Conservation (phyloP, 2,888 invertebrate species). For the Heliconius aoede region DNA sequence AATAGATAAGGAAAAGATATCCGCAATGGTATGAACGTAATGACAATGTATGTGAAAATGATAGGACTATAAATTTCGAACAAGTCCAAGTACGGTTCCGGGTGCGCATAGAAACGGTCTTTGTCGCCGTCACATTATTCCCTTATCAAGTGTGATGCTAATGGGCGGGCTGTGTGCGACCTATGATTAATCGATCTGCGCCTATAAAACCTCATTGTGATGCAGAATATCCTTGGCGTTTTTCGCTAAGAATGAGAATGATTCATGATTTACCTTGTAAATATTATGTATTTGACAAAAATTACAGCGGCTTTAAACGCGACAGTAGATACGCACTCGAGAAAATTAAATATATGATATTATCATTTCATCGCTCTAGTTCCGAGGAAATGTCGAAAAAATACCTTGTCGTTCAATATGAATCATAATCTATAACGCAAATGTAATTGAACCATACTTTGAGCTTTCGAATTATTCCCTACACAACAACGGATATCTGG, state of each 20-base stretch:
- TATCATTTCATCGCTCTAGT: no score
- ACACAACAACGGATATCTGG: slow-evolving; percentile 52
- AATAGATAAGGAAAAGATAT: slow-evolving; percentile 31
- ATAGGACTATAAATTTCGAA: slow-evolving; percentile 72
- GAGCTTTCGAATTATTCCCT: slow-evolving; percentile 41
- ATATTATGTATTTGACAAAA: slow-evolving; percentile 7
- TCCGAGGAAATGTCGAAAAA: no score
- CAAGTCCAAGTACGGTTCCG: slow-evolving; percentile 53
- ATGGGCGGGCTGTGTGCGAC: slow-evolving; percentile 80
- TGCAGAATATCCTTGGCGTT: slow-evolving; percentile 80
- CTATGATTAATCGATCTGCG: slow-evolving; percentile 81
- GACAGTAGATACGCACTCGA: no score
- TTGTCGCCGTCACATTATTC: slow-evolving; percentile 79
- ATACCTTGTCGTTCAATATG: not conserved
- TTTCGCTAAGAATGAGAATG: slow-evolving; percentile 58
- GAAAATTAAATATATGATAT: no score
- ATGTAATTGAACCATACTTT: slow-evolving; percentile 43
- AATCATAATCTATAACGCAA: slow-evolving; percentile 5
- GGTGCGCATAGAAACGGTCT: slow-evolving; percentile 64
- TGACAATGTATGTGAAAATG: slow-evolving; percentile 71
- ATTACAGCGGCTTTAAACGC: no score
- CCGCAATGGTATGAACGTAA: slow-evolving; percentile 50
- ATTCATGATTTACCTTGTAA: slow-evolving; percentile 47
- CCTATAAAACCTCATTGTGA: slow-evolving; percentile 76
- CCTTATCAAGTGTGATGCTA: slow-evolving; percentile 82